Conservation (phyloP, 37 sponge, comb jelly and placozoan species). For the Tethya wilhelma region DNA sequence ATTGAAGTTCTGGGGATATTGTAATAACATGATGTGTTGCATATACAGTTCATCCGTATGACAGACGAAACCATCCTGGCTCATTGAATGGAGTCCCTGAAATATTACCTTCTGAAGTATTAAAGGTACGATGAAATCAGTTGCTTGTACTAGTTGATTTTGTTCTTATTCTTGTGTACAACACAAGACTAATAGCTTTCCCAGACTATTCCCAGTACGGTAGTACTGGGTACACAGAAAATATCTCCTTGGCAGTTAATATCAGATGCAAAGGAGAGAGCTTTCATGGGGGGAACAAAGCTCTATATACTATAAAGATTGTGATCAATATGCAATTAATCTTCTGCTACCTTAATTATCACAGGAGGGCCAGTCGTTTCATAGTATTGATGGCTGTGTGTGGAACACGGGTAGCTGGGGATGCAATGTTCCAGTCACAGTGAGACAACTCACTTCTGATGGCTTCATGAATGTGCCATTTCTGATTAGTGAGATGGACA, state of each 20-base stretch:
- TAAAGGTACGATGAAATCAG: no score
- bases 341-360: no score
- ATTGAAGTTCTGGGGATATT: background rate
- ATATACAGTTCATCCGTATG: conserved; percentile 15
- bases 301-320: no score
- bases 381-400: conserved; percentile 14
- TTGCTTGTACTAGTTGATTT: no score
- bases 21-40: background rate
- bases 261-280: no score
- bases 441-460: conserved; percentile 26
- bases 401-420: conserved; percentile 24
- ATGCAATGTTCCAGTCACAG: background rate
- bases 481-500: conserved; percentile 22
- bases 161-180: no score
- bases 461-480: conserved; percentile 13
- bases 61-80: conserved; percentile 12
- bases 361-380: no score
- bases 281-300: no score
- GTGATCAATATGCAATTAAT: no score
- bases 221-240: no score
- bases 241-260: no score
- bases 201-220: background rate
- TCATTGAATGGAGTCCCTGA: conserved; percentile 11
- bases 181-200: background rate
- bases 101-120: conserved; percentile 13